A percentile compares a stretch with the other conserved stretches of the same genome.
Evolutionary conservation across 2,888 invertebrate genomes (phyloP).

Genomic region (Dynastes tityus): DNA sequence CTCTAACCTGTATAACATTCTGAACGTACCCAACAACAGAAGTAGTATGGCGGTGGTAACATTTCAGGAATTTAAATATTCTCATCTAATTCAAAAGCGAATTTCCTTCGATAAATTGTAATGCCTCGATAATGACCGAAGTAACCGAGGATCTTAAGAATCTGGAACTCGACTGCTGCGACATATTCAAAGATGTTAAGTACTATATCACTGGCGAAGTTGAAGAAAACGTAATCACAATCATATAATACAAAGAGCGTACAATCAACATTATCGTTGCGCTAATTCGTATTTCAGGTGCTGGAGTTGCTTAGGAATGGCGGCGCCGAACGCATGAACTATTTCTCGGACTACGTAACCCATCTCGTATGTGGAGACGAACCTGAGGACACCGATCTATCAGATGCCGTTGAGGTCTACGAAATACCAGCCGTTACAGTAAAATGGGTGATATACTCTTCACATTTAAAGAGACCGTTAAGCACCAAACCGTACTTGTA

Average conservation of each 20-base stretch:
- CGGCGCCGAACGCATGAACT: constrained; percentile 90
- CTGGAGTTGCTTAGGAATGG: constrained; percentile 85
- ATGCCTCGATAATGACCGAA: constrained; percentile 66
- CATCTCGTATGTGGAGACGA: constrained; percentile 92
- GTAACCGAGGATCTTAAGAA: constrained; percentile 69
- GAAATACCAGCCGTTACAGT: constrained; percentile 92
- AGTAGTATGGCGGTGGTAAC: constrained; percentile 46
- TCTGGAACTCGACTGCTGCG: constrained; percentile 72
- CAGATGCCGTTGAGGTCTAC: constrained; percentile 93
- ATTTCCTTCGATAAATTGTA: constrained; percentile 31
- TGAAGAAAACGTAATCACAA: constrained; percentile 76
- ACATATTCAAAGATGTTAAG: constrained; percentile 87
- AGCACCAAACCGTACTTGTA: constrained; percentile 85
- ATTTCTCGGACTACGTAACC: constrained; percentile 93
- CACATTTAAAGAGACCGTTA: constrained; percentile 75
- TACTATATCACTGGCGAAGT: constrained; percentile 88
- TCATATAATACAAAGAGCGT: not conserved
- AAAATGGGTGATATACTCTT: constrained; percentile 86
- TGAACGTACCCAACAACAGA: constrained; percentile 16
- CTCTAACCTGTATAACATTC: constrained; percentile 16
- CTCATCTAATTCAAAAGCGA: constrained; percentile 1
- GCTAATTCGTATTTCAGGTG: constrained; percentile 75
- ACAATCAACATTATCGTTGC: constrained; percentile 23
- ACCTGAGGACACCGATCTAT: constrained; percentile 88
- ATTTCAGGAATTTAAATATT: constrained; percentile 41